A percentile compares a stretch with the other conserved stretches of the same genome.
These are phyloP conservation scores for Clarias laeviceps DNA, from an alignment of 2,797 vertebrate species.

Conservation along the genomic window DNA sequence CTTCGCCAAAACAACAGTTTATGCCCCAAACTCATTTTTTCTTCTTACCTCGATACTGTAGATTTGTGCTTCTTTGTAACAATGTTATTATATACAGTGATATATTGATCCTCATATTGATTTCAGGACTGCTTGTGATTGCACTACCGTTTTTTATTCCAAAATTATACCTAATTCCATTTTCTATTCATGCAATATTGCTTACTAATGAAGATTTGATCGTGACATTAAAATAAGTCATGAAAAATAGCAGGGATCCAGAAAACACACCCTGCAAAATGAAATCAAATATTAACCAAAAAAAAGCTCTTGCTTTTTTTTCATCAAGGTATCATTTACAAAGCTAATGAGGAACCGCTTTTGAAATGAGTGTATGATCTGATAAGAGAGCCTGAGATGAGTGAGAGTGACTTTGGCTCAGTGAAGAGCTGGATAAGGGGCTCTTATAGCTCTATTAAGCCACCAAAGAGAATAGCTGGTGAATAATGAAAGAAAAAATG, in stretches of 20 bases:
- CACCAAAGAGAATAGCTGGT: slow-evolving; percentile 23
- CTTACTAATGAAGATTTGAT: neutral
- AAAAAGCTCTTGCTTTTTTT: neutral
- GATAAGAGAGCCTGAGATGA: neutral
- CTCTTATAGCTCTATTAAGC: slow-evolving; percentile 23
- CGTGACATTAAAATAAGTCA: neutral
- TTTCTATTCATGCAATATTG: neutral
- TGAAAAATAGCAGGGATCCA: neutral
- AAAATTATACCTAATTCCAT: too few relatives aligned
- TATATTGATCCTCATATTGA: too few relatives aligned
- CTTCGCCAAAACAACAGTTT: neutral
- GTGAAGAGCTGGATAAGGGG: slow-evolving; percentile 26
- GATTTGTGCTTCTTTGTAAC: neutral
- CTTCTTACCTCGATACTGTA: neutral
- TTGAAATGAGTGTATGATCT: neutral
- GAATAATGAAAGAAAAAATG: slow-evolving; percentile 10
- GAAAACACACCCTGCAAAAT: neutral
- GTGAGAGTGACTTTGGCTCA: slow-evolving; percentile 10
- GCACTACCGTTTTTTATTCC: neutral
- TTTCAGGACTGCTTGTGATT: neutral
- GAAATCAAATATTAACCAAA: neutral
- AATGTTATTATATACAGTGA: too few relatives aligned
- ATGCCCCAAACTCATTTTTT: neutral
- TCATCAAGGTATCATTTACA: neutral
- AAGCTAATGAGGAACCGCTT: neutral